phyloP scores from a whole-genome alignment of 2,113 vertebrate genomes.

The Ardeotis arabs region DNA sequence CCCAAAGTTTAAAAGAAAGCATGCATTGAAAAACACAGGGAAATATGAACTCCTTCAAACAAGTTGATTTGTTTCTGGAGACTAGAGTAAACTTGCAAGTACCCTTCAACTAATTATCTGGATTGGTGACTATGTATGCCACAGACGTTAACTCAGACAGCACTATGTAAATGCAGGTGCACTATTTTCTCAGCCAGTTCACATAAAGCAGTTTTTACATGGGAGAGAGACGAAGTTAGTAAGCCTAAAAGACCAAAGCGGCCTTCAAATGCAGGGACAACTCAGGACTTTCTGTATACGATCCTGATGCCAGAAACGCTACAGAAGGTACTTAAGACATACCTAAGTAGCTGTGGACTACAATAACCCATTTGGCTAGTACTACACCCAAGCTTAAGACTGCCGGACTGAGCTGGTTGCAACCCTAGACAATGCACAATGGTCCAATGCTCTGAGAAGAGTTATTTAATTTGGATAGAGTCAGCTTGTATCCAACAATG shows the following conservation, averaged over 20 bases:
- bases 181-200: background rate
- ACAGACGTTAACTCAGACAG: background rate
- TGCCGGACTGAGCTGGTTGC: background rate
- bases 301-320: background rate
- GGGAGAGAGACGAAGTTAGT: background rate
- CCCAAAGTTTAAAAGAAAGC: background rate
- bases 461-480: background rate
- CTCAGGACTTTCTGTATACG: background rate
- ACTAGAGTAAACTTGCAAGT: background rate
- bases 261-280: background rate
- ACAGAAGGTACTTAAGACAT: background rate
- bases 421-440: background rate
- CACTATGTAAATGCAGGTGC: background rate
- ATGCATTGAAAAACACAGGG: background rate
- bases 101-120: background rate
- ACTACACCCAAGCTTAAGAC: background rate
- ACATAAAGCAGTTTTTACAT: background rate
- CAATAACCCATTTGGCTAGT: background rate
- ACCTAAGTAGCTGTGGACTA: background rate
- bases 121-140: background rate
- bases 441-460: background rate
- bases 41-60: background rate
- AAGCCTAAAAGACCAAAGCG: background rate
- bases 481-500: background rate
- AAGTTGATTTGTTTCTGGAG: background rate